Percentiles rank a stretch among this genome's conserved stretches.
These are phyloP conservation scores for Listrodromus nycthemerus DNA, from an alignment of 2,888 invertebrate genomes.

Conservation along the genomic window DNA sequence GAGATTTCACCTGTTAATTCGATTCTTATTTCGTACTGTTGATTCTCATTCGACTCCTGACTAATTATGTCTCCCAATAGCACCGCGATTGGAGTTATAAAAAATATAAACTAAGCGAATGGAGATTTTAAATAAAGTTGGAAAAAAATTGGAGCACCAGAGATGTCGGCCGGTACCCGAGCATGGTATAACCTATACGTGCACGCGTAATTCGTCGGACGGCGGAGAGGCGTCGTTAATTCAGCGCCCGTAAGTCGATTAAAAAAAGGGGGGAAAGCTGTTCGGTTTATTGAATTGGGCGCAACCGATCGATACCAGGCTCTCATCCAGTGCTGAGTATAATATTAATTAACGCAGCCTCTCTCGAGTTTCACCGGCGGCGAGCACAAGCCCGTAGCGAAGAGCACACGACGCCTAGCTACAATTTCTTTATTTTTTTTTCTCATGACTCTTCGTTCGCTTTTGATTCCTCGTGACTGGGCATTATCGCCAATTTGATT, in stretches of 20 bases:
- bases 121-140: background rate
- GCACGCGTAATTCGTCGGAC: conserved; percentile 17
- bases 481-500: conserved; percentile 41
- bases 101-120: background rate
- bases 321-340: conserved; percentile 45
- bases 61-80: conserved; percentile 13
- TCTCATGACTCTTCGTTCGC: conserved; percentile 18
- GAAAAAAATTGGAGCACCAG: conserved; percentile 9
- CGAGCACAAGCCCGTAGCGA: background rate
- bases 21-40: background rate
- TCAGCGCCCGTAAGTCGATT: conserved; percentile 55
- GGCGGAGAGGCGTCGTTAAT: conserved; percentile 11
- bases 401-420: conserved; percentile 26
- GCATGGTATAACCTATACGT: background rate
- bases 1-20: no score
- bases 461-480: conserved; percentile 21
- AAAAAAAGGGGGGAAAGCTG: conserved; percentile 38
- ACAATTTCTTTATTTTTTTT: conserved; percentile 12
- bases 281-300: conserved; percentile 45
- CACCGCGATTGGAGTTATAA: conserved; percentile 9
- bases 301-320: conserved; percentile 39
- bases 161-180: background rate
- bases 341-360: conserved; percentile 58
- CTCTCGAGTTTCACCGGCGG: conserved; percentile 3
- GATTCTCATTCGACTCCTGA: background rate